Conservation (phyloP, 2,113 vertebrate genomes). For the Tachysurus vachellii region DNA sequence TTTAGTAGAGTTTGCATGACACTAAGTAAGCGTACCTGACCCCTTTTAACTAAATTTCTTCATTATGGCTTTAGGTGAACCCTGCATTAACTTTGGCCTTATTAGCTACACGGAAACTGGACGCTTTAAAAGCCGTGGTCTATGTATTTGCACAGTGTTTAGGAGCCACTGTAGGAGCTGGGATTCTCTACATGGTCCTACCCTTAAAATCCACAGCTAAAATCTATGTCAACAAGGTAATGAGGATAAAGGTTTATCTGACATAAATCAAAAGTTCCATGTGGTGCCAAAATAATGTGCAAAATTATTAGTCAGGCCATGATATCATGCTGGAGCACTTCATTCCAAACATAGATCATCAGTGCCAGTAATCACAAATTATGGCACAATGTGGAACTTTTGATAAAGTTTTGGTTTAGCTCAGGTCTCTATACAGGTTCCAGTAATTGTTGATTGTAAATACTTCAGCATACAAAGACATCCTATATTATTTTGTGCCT, state of each 20-base stretch:
- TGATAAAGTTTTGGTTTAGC: too few species aligned
- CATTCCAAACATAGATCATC: too few species aligned
- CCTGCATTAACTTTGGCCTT: conserved; percentile 79
- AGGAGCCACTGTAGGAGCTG: conserved; percentile 73
- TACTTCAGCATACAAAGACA: background rate
- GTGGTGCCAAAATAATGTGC: too few species aligned
- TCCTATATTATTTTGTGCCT: background rate
- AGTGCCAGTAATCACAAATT: too few species aligned
- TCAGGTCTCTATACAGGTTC: background rate
- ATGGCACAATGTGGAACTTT: too few species aligned
- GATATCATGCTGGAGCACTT: too few species aligned
- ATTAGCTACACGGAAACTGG: conserved; percentile 75
- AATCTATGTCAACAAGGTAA: conserved; percentile 72
- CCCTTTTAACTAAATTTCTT: background rate
- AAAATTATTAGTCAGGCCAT: too few species aligned
- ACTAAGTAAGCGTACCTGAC: background rate
- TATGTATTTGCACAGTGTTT: conserved; percentile 76
- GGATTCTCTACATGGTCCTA: conserved; percentile 69
- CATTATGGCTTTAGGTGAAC: conserved; percentile 70
- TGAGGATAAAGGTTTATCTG: background rate
- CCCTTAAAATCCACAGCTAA: conserved; percentile 62
- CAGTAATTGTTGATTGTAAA: background rate
- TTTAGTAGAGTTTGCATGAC: background rate
- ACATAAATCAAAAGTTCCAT: background rate
- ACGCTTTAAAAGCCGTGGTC: conserved; percentile 63